Conservation (phyloP, 1,140 invertebrate species). For the Neodiprion lecontei region DNA sequence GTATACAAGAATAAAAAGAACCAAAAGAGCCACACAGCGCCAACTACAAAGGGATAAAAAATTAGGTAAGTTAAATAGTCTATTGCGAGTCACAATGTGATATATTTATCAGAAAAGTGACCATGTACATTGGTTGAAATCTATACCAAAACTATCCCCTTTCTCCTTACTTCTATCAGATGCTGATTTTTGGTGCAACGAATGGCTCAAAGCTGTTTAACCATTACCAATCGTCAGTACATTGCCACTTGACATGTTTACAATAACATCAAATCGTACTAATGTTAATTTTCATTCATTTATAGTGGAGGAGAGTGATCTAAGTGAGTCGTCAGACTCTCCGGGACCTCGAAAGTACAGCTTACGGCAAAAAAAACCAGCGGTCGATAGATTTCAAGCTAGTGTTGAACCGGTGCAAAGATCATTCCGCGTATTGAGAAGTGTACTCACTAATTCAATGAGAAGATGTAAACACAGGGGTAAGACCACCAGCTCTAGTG, state of each 20-base stretch:
- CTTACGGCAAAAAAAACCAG: conserved; percentile 61
- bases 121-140: too few relatives aligned
- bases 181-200: too few relatives aligned
- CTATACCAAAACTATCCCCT: too few relatives aligned
- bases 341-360: conserved; percentile 60
- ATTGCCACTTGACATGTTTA: too few relatives aligned
- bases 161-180: too few relatives aligned
- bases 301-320: conserved; percentile 52
- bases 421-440: conserved; percentile 55
- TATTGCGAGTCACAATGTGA: neutral
- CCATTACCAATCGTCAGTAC: too few relatives aligned
- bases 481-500: conserved; percentile 55
- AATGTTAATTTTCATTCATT: conserved; percentile 18
- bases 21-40: conserved; percentile 57
- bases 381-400: conserved; percentile 63
- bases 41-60: conserved; percentile 55
- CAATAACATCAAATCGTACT: neutral
- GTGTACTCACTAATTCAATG: conserved; percentile 56
- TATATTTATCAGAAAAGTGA: neutral
- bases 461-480: conserved; percentile 54
- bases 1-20: conserved; percentile 69
- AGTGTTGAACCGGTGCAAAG: conserved; percentile 56
- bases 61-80: conserved; percentile 37
- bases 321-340: conserved; percentile 58
- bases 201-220: too few relatives aligned